Base-by-base conservation (phyloP, 2,888 invertebrate species). In the Scotopteryx bipunctaria region DNA sequence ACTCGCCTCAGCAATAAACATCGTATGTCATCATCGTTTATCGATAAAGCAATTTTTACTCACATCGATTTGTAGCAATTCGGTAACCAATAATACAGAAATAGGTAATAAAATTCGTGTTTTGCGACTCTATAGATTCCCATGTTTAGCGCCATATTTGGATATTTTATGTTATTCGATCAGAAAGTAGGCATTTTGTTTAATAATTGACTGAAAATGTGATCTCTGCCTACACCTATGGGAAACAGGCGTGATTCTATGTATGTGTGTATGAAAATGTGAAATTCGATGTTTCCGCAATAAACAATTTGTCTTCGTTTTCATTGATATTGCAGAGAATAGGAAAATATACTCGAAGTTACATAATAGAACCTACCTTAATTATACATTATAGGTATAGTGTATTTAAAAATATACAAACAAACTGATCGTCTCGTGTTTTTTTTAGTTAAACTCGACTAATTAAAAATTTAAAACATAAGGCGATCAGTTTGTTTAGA, bases 1-100 rank as follows among this genome's bases (percentile, higher is more conserved):
- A n/a, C 56, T 56, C 53, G 64, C 59, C 40, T 60, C 47, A 35
- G 48, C 61, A 67, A 69, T 70, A 73, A 69, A 69, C 67, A 69
- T 67, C 63, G 43, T 60, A 65, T 69, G 61, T 68, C 67, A 66
- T 57, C 55, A 52, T 57, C 57, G 54, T 49, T 57, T 46, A 56
- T 54, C 48, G 55, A 52, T 55, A 43, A 47, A 57, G 55, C 51
- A 35, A 47, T 58, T 48, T 55, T 53, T 45, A 44, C 42, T 27
- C 37, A 23, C 16, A 38, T 43, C 42, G 52, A 48, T 48, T 35
- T 45, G 32, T 43, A 55, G 43, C 49, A 35, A 47, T 52, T 46
- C 37, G 35, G 49, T 25, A 51, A 44, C 47, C 45, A 42, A 55
- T 58, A 61, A 54, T n/a, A 52, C 29, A 46, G 19, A 55, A 49